phyloP scores from a whole-genome alignment of 2,797 vertebrate species.

The Rhincodon typus region DNA sequence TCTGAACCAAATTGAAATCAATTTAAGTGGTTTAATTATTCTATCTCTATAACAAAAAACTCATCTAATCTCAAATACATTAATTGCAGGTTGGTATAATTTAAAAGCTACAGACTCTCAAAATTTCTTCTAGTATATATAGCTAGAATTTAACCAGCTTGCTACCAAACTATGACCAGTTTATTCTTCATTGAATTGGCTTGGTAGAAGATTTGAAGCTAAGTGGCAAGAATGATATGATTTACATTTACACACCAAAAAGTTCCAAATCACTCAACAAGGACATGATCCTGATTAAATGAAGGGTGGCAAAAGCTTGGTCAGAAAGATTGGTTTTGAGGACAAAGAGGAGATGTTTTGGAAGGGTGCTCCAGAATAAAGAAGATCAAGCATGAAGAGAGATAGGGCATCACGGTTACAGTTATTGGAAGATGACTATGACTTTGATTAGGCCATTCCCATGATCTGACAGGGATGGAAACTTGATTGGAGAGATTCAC shows the following conservation, averaged over 20 bases:
- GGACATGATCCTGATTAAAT: neutral
- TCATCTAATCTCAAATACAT: neutral
- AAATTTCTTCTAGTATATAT: neutral
- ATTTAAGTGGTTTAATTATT: neutral
- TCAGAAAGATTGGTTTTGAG: neutral
- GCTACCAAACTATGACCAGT: neutral
- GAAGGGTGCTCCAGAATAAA: too few species aligned
- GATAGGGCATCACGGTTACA: too few species aligned
- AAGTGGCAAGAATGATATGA: neutral
- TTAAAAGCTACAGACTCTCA: neutral
- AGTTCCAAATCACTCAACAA: neutral
- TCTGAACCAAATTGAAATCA: neutral
- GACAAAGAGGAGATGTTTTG: too few species aligned
- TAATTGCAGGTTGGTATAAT: neutral
- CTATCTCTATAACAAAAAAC: neutral
- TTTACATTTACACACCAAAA: neutral
- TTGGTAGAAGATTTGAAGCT: neutral
- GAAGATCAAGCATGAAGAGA: too few species aligned
- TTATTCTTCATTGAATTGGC: neutral
- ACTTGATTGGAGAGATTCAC: neutral
- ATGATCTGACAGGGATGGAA: neutral
- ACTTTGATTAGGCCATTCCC: neutral
- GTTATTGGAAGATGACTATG: too few species aligned
- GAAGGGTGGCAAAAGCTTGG: neutral
- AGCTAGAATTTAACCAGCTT: neutral